These are phyloP conservation scores for Poeciliopsis paucimaculata DNA, from an alignment of 2,797 vertebrate species.

Conservation along the genomic window DNA sequence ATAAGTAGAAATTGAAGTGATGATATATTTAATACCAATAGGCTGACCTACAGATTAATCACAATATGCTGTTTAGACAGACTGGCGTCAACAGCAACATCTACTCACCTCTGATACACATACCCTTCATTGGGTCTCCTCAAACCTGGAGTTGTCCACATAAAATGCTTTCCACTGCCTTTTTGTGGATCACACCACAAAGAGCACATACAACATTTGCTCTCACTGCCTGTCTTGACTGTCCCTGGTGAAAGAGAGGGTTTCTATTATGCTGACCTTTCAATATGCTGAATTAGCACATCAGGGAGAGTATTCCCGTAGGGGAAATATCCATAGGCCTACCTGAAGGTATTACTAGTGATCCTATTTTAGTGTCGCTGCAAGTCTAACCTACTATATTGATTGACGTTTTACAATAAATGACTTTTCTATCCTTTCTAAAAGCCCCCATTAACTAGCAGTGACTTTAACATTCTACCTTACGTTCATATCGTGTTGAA, in stretches of 20 bases:
- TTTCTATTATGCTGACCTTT: conserved; percentile 59
- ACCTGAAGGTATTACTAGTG: background rate
- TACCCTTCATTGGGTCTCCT: background rate
- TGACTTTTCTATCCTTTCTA: background rate
- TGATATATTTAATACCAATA: conserved; percentile 64
- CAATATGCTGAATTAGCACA: conserved; percentile 54
- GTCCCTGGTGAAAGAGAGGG: conserved; percentile 33
- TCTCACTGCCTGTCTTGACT: conserved; percentile 11
- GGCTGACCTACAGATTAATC: conserved; percentile 68
- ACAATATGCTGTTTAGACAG: conserved; percentile 66
- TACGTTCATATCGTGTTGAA: background rate
- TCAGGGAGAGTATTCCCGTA: conserved; percentile 24
- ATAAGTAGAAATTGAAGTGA: conserved; percentile 63
- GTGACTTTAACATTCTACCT: background rate
- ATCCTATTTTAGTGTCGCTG: background rate
- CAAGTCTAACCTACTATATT: background rate
- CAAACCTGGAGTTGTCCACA: conserved; percentile 3
- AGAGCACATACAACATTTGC: background rate
- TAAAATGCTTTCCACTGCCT: background rate
- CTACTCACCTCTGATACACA: conserved; percentile 28
- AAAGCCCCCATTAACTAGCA: background rate
- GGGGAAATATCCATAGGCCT: background rate
- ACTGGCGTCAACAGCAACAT: conserved; percentile 27
- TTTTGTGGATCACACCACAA: background rate
- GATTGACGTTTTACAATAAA: background rate